phyloP scores from a whole-genome alignment of 1,140 invertebrate species.

The Heterodera carotae region DNA sequence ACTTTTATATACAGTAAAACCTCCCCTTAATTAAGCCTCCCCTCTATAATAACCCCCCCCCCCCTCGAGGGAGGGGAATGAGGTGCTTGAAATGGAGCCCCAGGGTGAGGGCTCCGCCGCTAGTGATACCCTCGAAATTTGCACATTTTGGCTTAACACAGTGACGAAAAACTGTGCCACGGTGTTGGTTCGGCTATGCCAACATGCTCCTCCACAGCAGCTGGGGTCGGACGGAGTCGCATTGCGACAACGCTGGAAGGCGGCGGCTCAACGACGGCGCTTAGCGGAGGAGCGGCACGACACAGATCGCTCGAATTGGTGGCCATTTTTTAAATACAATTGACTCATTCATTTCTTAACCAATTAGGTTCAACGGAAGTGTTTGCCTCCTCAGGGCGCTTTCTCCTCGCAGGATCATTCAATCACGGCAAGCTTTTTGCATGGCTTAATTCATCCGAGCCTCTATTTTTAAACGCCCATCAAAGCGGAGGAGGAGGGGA shows the following conservation, averaged over 20 bases:
- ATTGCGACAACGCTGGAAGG: not conserved
- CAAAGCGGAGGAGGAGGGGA: too few species aligned
- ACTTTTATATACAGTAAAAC: not conserved
- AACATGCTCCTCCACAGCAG: not conserved
- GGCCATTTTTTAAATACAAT: conserved; percentile 7
- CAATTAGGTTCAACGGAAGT: conserved; percentile 46
- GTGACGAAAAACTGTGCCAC: not conserved
- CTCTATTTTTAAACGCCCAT: too few species aligned
- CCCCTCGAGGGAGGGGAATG: too few species aligned
- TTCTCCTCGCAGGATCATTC: conserved; percentile 55
- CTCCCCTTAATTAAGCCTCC: too few species aligned
- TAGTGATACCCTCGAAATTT: too few species aligned
- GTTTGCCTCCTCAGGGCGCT: conserved; percentile 50
- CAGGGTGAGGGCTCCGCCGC: too few species aligned
- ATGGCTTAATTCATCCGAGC: too few species aligned
- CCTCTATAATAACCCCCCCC: too few species aligned
- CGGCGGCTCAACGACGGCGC: not conserved
- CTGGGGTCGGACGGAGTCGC: not conserved
- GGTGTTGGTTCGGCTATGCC: not conserved
- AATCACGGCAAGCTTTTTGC: conserved; percentile 33
- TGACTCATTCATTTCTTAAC: not conserved
- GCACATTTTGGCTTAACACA: too few species aligned
- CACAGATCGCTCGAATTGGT: conserved; percentile 51
- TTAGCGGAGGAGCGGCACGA: not conserved
- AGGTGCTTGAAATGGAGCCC: too few species aligned